phyloP scores from a whole-genome alignment of 2,113 vertebrate species.

The Tretioscincus oriximinensis region DNA sequence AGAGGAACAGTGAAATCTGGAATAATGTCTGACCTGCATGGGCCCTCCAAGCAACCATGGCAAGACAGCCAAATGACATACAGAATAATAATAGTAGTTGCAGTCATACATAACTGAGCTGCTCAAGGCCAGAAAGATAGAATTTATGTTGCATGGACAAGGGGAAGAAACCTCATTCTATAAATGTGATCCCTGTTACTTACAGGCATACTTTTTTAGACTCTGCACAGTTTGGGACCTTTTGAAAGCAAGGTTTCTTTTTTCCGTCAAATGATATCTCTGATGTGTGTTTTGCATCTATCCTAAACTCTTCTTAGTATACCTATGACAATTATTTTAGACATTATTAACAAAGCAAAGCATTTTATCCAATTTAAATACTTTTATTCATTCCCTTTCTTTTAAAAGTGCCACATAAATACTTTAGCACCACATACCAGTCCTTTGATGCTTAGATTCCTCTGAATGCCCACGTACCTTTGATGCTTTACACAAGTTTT shows the following conservation, averaged over 20 bases:
- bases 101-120: constrained; percentile 20
- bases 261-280: background rate
- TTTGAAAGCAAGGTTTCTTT: constrained; percentile 5
- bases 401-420: too few species aligned
- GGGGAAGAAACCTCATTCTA: constrained; percentile 21
- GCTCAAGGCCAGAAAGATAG: constrained; percentile 15
- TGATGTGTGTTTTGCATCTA: background rate
- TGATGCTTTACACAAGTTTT: too few species aligned
- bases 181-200: background rate
- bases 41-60: constrained; percentile 27
- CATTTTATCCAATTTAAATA: too few species aligned
- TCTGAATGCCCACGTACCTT: too few species aligned
- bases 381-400: too few species aligned
- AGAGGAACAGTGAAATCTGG: constrained; percentile 39
- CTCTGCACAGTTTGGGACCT: background rate
- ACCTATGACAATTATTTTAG: background rate
- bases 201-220: background rate
- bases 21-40: constrained; percentile 28
- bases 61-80: constrained; percentile 5
- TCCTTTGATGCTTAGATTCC: too few species aligned
- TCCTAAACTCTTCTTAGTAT: too few species aligned
- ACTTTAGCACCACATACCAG: too few species aligned
- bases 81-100: background rate
- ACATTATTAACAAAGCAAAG: background rate
- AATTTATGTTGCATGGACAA: constrained; percentile 16